These are phyloP conservation scores for Leptopilina boulardi DNA, from an alignment of 1,140 invertebrate genomes.

Conservation along the genomic window DNA sequence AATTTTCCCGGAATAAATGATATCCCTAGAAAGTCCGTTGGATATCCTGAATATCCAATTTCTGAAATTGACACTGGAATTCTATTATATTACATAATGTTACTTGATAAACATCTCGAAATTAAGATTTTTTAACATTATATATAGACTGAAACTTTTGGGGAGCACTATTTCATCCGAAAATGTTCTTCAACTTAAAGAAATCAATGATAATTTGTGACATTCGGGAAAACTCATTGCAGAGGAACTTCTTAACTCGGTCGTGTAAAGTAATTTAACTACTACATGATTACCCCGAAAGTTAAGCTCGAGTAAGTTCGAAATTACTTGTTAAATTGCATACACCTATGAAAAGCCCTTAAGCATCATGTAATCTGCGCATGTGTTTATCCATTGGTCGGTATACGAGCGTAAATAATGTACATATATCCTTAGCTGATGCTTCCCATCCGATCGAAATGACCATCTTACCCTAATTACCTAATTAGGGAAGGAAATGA, in stretches of 20 bases:
- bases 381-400: conserved; percentile 73
- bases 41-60: too few relatives aligned
- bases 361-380: conserved; percentile 70
- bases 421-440: conserved; percentile 54
- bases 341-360: conserved; percentile 70
- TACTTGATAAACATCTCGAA: too few relatives aligned
- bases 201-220: conserved; percentile 42
- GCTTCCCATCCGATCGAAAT: conserved; percentile 65
- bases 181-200: too few relatives aligned
- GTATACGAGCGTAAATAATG: conserved; percentile 52
- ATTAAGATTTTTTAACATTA: too few relatives aligned
- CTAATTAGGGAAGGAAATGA: conserved; percentile 70
- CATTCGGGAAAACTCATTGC: conserved; percentile 43
- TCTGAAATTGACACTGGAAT: too few relatives aligned
- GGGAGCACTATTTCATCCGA: too few relatives aligned
- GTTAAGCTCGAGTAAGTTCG: conserved; percentile 74
- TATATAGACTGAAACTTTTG: too few relatives aligned
- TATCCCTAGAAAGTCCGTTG: too few relatives aligned
- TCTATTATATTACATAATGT: too few relatives aligned
- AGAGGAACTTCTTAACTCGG: conserved; percentile 66
- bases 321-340: conserved; percentile 76
- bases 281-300: conserved; percentile 73
- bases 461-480: conserved; percentile 73
- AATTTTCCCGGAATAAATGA: too few relatives aligned
- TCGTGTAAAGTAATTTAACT: conserved; percentile 74